A percentile compares a stretch with the other conserved stretches of the same genome.
Conservation (phyloP, 2,888 invertebrate genomes). For the Tromatobia lineatoria region DNA sequence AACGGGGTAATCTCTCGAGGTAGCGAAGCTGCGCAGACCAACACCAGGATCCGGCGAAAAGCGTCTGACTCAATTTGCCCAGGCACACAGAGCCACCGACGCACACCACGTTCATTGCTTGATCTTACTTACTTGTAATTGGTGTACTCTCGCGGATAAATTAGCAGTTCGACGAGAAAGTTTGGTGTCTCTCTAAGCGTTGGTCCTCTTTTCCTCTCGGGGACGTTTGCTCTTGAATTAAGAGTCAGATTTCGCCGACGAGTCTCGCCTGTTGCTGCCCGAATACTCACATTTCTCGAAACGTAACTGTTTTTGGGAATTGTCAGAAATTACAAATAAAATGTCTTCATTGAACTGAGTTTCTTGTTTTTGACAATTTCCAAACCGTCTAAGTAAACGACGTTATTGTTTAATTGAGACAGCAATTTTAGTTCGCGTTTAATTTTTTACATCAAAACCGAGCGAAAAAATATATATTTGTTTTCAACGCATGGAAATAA, state of each 20-base stretch:
- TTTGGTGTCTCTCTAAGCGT: constrained; percentile 11
- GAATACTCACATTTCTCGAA: neutral
- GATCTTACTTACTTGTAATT: constrained; percentile 46
- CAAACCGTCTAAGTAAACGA: neutral
- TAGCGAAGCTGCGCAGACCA: constrained; percentile 27
- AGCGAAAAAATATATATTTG: neutral
- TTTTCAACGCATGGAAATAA: neutral
- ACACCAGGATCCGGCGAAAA: constrained; percentile 21
- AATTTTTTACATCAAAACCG: too few species aligned
- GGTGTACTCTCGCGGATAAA: constrained; percentile 43
- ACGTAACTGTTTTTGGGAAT: neutral
- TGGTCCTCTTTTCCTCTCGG: neutral
- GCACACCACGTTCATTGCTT: constrained; percentile 29
- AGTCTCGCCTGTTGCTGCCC: constrained; percentile 3
- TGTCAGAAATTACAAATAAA: neutral
- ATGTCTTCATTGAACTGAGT: neutral
- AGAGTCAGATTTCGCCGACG: constrained; percentile 20
- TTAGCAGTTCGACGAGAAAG: constrained; percentile 48
- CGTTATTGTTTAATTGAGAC: neutral
- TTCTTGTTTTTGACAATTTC: neutral
- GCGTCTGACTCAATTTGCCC: constrained; percentile 1
- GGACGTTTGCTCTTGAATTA: constrained; percentile 36
- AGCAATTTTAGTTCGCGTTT: too few species aligned
- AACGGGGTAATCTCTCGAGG: constrained; percentile 39
- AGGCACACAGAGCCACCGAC: constrained; percentile 29